phyloP scores from a whole-genome alignment of 2,113 vertebrate genomes.

The Ranitomeya variabilis region DNA sequence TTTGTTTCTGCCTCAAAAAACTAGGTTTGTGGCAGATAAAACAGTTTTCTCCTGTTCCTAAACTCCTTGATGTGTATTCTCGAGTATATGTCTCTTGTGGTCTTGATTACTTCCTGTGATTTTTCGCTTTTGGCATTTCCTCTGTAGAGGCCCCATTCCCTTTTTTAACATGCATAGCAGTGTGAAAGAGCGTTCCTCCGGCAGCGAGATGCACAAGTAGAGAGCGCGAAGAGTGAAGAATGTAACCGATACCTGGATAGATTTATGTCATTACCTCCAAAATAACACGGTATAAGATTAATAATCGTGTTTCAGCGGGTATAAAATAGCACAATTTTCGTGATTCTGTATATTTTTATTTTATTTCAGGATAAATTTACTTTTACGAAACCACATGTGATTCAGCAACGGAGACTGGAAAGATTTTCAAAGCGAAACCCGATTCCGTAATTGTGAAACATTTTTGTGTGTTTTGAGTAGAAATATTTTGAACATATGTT shows the following conservation, averaged over 20 bases:
- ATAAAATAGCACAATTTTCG: not conserved
- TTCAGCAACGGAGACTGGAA: constrained; percentile 50
- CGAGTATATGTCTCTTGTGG: constrained; percentile 73
- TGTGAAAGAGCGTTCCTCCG: constrained; percentile 62
- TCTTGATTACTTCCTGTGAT: constrained; percentile 79
- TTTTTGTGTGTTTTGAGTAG: constrained; percentile 41
- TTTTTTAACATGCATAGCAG: constrained; percentile 66
- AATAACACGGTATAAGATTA: too few species aligned
- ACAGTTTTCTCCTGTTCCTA: constrained; percentile 67
- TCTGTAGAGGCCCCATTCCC: constrained; percentile 71
- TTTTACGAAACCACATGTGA: constrained; percentile 29
- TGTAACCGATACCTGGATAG: not conserved
- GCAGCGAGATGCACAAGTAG: constrained; percentile 34
- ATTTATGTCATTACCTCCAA: not conserved
- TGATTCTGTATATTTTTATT: constrained; percentile 44
- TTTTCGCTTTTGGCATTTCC: constrained; percentile 76
- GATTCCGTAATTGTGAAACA: constrained; percentile 44
- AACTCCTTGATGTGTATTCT: constrained; percentile 63
- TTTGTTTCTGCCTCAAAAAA: too few species aligned
- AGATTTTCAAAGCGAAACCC: constrained; percentile 39
- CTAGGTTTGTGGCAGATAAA: too few species aligned
- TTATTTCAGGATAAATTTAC: constrained; percentile 27
- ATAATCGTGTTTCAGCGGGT: not conserved
- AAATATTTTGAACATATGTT: constrained; percentile 51
- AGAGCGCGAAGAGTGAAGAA: not conserved